These are phyloP conservation scores for Mnemiopsis leidyi DNA, from an alignment of 37 sponge, comb jelly and placozoan genomes.

Conservation along the genomic window DNA sequence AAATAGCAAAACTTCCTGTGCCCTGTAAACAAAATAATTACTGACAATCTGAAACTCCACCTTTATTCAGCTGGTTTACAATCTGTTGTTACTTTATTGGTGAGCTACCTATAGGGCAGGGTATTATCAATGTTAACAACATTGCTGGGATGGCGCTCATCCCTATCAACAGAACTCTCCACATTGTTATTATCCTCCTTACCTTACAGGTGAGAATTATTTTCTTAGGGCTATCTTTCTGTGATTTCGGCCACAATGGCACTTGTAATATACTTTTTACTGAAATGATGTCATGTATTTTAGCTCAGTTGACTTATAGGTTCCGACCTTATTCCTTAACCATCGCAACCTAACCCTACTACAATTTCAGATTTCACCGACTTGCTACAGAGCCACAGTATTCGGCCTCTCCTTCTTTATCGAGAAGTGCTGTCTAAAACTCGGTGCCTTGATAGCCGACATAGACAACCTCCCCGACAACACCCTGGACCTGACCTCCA, in stretches of 20 bases:
- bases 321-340: too few relatives aligned
- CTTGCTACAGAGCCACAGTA: not conserved
- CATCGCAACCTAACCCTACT: too few relatives aligned
- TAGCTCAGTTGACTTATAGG: too few relatives aligned
- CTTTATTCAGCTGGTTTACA: not conserved
- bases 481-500: not conserved
- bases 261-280: too few relatives aligned
- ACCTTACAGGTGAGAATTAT: constrained; percentile 35
- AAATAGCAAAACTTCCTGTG: too few relatives aligned
- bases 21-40: too few relatives aligned
- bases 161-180: not conserved
- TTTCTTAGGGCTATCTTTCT: too few relatives aligned
- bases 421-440: not conserved
- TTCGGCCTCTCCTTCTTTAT: not conserved
- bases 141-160: not conserved
- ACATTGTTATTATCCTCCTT: not conserved
- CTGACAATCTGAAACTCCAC: not conserved
- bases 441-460: not conserved
- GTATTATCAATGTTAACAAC: not conserved
- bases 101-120: not conserved
- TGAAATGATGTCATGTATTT: too few relatives aligned
- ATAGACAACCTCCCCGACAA: not conserved
- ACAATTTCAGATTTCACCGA: constrained; percentile 16
- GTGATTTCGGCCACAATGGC: too few relatives aligned
- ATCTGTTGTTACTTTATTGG: constrained; percentile 12